Conservation (phyloP, 2,113 vertebrate species). For the Tragelaphus scriptus region DNA sequence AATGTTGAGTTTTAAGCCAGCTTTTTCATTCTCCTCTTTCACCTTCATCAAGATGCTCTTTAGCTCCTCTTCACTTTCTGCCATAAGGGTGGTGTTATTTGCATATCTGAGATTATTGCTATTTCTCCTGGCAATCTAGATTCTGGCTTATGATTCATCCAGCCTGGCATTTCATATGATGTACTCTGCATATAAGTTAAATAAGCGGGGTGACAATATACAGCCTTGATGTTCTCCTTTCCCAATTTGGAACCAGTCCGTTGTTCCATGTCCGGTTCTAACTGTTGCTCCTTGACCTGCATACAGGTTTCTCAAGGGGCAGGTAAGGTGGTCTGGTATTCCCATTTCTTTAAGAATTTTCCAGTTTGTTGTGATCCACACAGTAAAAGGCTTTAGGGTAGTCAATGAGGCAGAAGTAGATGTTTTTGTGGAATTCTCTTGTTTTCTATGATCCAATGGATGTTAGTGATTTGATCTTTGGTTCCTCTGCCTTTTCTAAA, state of each 20-base stretch:
- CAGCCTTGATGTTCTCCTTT: background rate
- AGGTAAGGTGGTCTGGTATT: background rate
- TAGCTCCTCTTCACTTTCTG: background rate
- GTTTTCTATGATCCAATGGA: background rate
- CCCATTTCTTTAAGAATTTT: background rate
- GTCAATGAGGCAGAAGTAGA: background rate
- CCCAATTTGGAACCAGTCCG: background rate
- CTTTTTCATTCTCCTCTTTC: background rate
- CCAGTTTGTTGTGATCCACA: background rate
- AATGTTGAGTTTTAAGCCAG: background rate
- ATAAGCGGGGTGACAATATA: background rate
- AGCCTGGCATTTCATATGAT: background rate
- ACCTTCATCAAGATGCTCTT: background rate
- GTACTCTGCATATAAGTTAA: background rate
- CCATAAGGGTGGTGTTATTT: background rate
- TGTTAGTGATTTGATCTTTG: background rate
- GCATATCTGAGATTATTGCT: background rate
- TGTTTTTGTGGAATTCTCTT: background rate
- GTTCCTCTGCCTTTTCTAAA: background rate
- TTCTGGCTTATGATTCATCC: background rate
- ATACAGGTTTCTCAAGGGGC: background rate
- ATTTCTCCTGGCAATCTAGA: background rate
- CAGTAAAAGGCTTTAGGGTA: background rate
- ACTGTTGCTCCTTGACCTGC: background rate
- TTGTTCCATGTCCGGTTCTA: background rate